These are phyloP conservation scores for Druon quercuslanigerum DNA, from an alignment of 1,140 invertebrate genomes.

Conservation along the genomic window DNA sequence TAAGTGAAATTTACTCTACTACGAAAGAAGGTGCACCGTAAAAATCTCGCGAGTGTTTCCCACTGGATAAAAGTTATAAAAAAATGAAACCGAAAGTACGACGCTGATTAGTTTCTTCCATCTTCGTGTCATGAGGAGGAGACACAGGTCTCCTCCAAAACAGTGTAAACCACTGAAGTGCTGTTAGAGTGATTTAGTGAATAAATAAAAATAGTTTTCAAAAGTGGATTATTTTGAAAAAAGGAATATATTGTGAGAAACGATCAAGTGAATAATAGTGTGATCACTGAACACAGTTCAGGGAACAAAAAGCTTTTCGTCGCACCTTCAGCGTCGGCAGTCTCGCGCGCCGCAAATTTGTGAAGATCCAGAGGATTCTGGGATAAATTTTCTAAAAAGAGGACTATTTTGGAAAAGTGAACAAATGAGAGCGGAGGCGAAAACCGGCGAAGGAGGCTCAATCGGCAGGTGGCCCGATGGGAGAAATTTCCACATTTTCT, in stretches of 20 bases:
- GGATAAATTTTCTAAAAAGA: neutral
- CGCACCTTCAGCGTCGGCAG: conserved; percentile 44
- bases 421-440: conserved; percentile 46
- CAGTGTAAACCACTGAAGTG: neutral
- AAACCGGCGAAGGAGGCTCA: conserved; percentile 39
- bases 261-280: neutral
- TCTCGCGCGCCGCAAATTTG: conserved; percentile 7
- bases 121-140: conserved; percentile 12
- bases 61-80: neutral
- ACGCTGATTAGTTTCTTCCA: conserved; percentile 5
- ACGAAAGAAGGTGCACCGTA: neutral
- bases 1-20: neutral
- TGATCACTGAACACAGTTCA: neutral
- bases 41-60: neutral
- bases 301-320: conserved; percentile 8
- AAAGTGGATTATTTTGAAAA: conserved; percentile 13
- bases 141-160: neutral
- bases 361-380: neutral
- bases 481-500: conserved; percentile 4
- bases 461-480: conserved; percentile 52
- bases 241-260: neutral
- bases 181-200: neutral
- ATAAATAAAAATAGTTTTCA: neutral
- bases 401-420: conserved; percentile 16
- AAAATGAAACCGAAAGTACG: conserved; percentile 16